Evolutionary conservation across 1,140 invertebrate genomes (phyloP).

Genomic region (Sipha flava): DNA sequence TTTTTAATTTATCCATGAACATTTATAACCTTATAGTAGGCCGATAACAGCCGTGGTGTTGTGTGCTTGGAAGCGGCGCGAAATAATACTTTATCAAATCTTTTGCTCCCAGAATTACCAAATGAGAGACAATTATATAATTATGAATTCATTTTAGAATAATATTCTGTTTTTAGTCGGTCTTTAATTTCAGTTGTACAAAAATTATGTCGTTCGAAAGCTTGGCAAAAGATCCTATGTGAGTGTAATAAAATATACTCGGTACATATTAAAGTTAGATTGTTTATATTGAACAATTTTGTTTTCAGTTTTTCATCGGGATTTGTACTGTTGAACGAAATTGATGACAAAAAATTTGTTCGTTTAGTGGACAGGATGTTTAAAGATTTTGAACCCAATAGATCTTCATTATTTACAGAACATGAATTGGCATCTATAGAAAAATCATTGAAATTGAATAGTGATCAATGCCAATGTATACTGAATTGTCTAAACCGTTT

Average conservation of each 20-base stretch:
- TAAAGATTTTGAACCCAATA: conserved; percentile 6
- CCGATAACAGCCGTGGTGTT: too few species aligned
- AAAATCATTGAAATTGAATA: neutral
- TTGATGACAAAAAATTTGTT: neutral
- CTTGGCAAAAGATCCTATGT: neutral
- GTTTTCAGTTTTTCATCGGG: neutral
- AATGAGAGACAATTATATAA: too few species aligned
- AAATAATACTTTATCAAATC: too few species aligned
- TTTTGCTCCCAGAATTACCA: too few species aligned
- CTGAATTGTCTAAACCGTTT: neutral
- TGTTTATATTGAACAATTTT: neutral
- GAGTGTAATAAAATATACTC: neutral
- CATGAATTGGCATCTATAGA: neutral
- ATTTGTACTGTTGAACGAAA: neutral
- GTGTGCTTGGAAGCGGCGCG: too few species aligned
- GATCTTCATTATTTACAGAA: neutral
- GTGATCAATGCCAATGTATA: neutral
- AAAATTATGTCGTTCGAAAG: neutral
- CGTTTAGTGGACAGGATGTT: neutral
- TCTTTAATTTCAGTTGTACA: neutral
- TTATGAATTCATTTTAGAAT: too few species aligned
- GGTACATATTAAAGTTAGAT: neutral
- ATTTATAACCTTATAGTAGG: neutral
- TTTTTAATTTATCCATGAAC: neutral
- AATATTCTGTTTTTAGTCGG: too few species aligned